A percentile compares a stretch with the other conserved stretches of the same genome.
Conservation (phyloP, 2,888 invertebrate genomes). For the Nesidiocoris tenuis region DNA sequence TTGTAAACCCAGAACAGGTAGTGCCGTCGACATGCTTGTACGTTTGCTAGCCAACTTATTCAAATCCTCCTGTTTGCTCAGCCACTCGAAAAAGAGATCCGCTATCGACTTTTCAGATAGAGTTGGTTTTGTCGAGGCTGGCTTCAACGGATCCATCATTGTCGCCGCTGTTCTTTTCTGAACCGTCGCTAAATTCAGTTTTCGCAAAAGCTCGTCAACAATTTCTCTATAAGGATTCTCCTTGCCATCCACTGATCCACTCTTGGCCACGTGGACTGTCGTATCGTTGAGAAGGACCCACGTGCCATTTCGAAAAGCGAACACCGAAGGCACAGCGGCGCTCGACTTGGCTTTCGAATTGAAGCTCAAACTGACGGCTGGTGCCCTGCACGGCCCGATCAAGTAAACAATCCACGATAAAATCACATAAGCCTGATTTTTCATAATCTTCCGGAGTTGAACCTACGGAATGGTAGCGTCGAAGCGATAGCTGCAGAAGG, state of each 20-base stretch:
- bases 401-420: not conserved
- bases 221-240: not conserved
- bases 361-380: conserved; percentile 25
- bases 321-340: not conserved
- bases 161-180: not conserved
- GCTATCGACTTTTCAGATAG: conserved; percentile 11
- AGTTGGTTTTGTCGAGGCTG: not conserved
- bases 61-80: conserved; percentile 19
- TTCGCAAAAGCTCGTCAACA: conserved; percentile 16
- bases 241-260: not conserved
- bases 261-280: not conserved
- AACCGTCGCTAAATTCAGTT: conserved; percentile 10
- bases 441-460: not conserved
- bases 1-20: conserved; percentile 23
- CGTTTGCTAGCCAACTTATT: conserved; percentile 3
- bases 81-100: conserved; percentile 28
- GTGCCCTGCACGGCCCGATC: not conserved
- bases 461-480: no score
- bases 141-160: not conserved
- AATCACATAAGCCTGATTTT: not conserved
- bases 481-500: no score
- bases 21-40: not conserved
- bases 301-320: conserved; percentile 14
- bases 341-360: conserved; percentile 4
- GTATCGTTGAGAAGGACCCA: conserved; percentile 10